Evolutionary conservation across 2,888 invertebrate genomes (phyloP), one percentile per base, ranked within the genome.

Genomic region (Pachliopta kotzebuea): DNA sequence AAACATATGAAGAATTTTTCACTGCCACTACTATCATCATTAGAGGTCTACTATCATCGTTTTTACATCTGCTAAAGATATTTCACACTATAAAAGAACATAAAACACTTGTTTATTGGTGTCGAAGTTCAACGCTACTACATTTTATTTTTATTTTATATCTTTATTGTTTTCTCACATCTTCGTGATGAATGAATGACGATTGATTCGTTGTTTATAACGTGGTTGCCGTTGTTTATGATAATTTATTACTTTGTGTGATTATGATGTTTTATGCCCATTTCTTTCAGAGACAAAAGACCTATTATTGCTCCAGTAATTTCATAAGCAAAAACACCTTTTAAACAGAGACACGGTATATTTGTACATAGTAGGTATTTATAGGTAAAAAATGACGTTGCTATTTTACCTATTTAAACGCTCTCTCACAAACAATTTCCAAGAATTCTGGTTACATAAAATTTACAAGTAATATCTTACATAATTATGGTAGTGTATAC

Each of bases 151-250:
- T n/a, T n/a, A 11, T 45, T 20, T 26, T 21, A 23, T 17, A 14
- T 21, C 18, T 61, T 65, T 63, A 63, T 63, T 53, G 53, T 63
- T 37, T 42, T 62, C 52, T 57, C 62, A 53, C 57, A n/a, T 58
- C 17, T 14, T 3, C 42, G 11, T 63, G 21, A 59, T 26, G 23
- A 49, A 57, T 24, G 24, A 53, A 23, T 18, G 9, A 14, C 18
- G 21, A 56, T 23, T 14, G 20, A 23, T 7, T 23, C 17, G 14
- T 42, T 23, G 8, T 29, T 31, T 7, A 37, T 56, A 56, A 56
- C 31, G 4, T 56, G 20, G n/a, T 21, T 6, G 2, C 23, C 23
- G 7, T 21, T 52, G 11, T n/a, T 21, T 52, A 7, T 21, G 3
- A 21, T 52, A 23, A 52, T 52, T 11, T 52, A 52, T 52, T 21